A percentile compares a stretch with the other conserved stretches of the same genome.
phyloP scores from a whole-genome alignment of 35 echinoderm and acorn worm species.

The Lytechinus variegatus region DNA sequence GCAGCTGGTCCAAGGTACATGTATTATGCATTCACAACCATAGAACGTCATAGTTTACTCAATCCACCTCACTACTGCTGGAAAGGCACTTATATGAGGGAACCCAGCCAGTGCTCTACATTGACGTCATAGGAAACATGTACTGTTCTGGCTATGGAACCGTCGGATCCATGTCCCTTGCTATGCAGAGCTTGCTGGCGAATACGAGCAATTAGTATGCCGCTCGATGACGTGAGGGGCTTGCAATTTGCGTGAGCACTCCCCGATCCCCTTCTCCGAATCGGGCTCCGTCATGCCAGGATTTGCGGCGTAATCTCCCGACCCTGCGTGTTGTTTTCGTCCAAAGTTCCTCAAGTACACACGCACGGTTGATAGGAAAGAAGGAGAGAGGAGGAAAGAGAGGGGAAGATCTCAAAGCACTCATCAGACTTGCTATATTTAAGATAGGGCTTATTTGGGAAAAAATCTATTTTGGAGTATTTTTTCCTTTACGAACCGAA shows the following conservation, averaged over 20 bases:
- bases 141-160: background rate
- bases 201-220: constrained; percentile 52
- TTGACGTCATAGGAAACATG: constrained; percentile 44
- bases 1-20: background rate
- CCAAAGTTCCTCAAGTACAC: background rate
- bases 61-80: background rate
- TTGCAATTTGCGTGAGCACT: background rate
- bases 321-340: constrained; percentile 15
- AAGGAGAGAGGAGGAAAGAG: background rate
- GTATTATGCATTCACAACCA: background rate
- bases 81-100: background rate
- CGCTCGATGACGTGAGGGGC: constrained; percentile 26
- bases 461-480: constrained; percentile 1
- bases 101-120: background rate
- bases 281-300: background rate
- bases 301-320: constrained; percentile 36
- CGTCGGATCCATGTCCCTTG: background rate
- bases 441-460: background rate
- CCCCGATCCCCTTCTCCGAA: constrained; percentile 33
- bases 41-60: background rate
- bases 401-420: background rate
- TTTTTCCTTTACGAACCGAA: background rate
- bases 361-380: background rate
- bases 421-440: background rate
- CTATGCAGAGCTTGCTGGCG: background rate